Conservation (phyloP, 2,888 invertebrate species). For the Papilio elwesi region DNA sequence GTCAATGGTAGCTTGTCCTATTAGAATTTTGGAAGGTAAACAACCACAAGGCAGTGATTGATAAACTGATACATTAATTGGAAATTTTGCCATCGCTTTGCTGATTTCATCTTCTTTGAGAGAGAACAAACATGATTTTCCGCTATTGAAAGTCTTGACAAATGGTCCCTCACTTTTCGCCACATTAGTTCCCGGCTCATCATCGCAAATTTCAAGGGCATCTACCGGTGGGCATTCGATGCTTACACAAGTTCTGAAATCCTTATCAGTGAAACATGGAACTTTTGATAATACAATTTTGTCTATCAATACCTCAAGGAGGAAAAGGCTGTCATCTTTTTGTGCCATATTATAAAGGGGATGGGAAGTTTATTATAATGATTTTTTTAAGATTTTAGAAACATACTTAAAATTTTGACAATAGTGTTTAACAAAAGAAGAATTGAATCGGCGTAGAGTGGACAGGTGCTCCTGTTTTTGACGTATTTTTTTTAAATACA, state of each 20-base stretch:
- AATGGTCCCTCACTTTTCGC: slow-evolving; percentile 70
- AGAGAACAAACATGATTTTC: slow-evolving; percentile 88
- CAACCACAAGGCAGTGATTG: slow-evolving; percentile 86
- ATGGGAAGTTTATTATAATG: slow-evolving; percentile 61
- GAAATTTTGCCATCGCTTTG: slow-evolving; percentile 82
- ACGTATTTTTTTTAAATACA: slow-evolving; percentile 22
- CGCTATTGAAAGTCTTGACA: slow-evolving; percentile 83
- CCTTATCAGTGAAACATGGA: slow-evolving; percentile 75
- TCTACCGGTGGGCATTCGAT: slow-evolving; percentile 85
- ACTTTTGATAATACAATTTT: slow-evolving; percentile 71
- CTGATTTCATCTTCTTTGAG: slow-evolving; percentile 81
- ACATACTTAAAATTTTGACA: slow-evolving; percentile 51
- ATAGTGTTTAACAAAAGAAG: slow-evolving; percentile 47
- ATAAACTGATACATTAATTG: slow-evolving; percentile 82
- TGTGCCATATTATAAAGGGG: slow-evolving; percentile 68
- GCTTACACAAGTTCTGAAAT: slow-evolving; percentile 85
- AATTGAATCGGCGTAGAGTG: slow-evolving; percentile 1
- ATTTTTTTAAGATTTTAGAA: slow-evolving; percentile 48
- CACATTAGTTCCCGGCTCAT: slow-evolving; percentile 75
- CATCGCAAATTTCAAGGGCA: slow-evolving; percentile 85
- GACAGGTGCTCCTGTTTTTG: not conserved
- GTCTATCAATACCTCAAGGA: slow-evolving; percentile 86
- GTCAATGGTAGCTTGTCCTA: slow-evolving; percentile 85
- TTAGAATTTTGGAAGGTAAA: slow-evolving; percentile 85
- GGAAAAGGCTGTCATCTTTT: slow-evolving; percentile 84